Evolutionary conservation across 2,797 vertebrate genomes (phyloP), one percentile per base, ranked within the genome.

Genomic region (Anniella stebbinsi): DNA sequence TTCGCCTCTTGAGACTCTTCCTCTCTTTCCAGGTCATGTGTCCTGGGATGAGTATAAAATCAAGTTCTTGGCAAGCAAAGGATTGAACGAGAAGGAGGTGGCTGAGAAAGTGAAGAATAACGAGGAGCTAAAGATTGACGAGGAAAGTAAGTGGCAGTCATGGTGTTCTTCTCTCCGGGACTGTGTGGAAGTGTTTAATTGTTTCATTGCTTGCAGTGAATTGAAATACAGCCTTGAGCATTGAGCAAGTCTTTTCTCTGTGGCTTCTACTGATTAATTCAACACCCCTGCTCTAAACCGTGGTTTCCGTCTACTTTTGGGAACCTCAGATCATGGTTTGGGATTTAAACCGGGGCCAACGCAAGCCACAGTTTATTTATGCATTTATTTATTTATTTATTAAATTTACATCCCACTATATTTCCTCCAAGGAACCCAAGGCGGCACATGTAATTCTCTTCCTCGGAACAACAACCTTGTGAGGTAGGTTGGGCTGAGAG

Each of bases 21-120:
- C 1, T 30, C 80, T 84, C 90, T 33, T 92, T 89, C 1, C 57
- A 99, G 99, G 98, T 87, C 98, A 94, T 0, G 99, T 99, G 87
- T 98, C 98, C 0, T 99, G 99, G 99, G 98, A 99, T 0, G 98
- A 99, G 90, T 99, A 99, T 90, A 98, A 97, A 86, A 95, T 99
- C 0, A 99, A 99, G 93, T 99, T 99, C 93, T 93, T 99, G 95
- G 98, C 97, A 28, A 99, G 99, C 97, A 99, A 99, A 96, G 99
- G 99, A 45, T 98, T 99, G 91, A 97, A 97, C 0, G 98, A 99
- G 60, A 98, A 97, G 70, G 98, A 99, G 63, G 93, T 99, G 0
- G 98, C 97, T 0, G 98, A 98, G 80, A 99, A 98, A 95, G 97
- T 99, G 0, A 98, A 96, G 95, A 98, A 98, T 72, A 98, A 98